phyloP scores from a whole-genome alignment of 2,888 invertebrate species.

The Poecilobothrus nobilitatus region DNA sequence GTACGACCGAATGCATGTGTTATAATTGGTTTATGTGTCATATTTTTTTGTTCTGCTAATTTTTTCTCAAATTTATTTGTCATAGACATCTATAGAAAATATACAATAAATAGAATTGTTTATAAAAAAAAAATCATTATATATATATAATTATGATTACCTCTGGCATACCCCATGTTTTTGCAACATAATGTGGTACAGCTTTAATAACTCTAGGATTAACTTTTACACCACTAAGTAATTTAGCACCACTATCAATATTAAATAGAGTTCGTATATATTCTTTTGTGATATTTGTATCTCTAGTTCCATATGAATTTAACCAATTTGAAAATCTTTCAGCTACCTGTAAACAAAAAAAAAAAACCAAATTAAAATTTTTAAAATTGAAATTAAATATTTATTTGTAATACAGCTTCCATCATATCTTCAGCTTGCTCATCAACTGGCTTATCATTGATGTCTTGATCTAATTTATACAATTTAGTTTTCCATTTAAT shows the following conservation, averaged over 20 bases:
- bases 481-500: slow-evolving; percentile 41
- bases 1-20: slow-evolving; percentile 40
- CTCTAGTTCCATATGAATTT: background rate
- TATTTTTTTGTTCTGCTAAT: background rate
- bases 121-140: no score
- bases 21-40: slow-evolving; percentile 24
- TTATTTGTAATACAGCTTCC: slow-evolving; percentile 33
- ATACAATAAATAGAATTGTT: no score
- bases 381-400: background rate
- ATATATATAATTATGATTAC: background rate
- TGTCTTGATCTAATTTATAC: slow-evolving; percentile 30
- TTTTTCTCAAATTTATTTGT: background rate
- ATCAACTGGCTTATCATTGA: slow-evolving; percentile 34
- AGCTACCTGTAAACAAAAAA: background rate
- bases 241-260: background rate
- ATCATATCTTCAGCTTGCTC: slow-evolving; percentile 42
- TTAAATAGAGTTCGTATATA: background rate
- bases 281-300: background rate
- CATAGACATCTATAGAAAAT: background rate
- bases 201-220: background rate
- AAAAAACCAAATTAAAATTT: background rate
- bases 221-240: background rate
- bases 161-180: background rate
- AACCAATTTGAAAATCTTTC: slow-evolving; percentile 1
- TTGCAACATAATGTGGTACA: background rate